Conservation (phyloP, 2,797 vertebrate genomes). For the Poeciliopsis paucimaculata region DNA sequence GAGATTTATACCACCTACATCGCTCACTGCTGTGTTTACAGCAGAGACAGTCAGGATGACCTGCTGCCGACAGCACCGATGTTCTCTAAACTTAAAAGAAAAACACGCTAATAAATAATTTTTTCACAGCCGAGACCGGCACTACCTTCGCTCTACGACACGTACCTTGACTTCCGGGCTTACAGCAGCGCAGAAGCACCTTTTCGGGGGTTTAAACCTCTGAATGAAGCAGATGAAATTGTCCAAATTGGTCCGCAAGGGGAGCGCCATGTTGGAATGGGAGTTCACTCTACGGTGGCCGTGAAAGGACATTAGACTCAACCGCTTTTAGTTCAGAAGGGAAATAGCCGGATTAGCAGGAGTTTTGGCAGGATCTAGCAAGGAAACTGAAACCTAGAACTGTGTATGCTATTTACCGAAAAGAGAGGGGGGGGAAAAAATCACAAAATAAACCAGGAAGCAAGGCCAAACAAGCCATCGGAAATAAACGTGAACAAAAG, state of each 20-base stretch:
- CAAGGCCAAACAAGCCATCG: background rate
- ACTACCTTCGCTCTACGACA: background rate
- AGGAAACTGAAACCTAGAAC: background rate
- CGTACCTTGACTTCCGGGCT: conserved; percentile 47
- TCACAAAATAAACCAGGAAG: background rate
- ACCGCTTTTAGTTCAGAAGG: background rate
- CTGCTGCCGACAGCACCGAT: background rate
- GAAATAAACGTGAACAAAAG: background rate
- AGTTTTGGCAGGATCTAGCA: background rate
- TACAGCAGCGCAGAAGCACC: conserved; percentile 15
- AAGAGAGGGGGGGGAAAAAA: background rate
- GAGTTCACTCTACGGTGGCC: conserved; percentile 61
- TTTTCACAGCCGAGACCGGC: fast-evolving
- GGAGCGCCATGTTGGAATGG: conserved; percentile 78
- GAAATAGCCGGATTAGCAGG: background rate
- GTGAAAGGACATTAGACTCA: conserved; percentile 26
- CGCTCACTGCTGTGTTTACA: background rate
- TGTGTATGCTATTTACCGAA: background rate
- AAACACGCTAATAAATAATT: fast-evolving
- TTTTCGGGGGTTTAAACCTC: conserved; percentile 20
- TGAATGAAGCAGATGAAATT: conserved; percentile 53
- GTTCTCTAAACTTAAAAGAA: background rate
- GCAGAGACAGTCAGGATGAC: background rate
- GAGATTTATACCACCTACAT: too few relatives aligned
- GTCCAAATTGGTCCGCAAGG: conserved; percentile 53